Evolutionary conservation across 2,797 vertebrate genomes (phyloP).

Genomic region (Platalea minor): DNA sequence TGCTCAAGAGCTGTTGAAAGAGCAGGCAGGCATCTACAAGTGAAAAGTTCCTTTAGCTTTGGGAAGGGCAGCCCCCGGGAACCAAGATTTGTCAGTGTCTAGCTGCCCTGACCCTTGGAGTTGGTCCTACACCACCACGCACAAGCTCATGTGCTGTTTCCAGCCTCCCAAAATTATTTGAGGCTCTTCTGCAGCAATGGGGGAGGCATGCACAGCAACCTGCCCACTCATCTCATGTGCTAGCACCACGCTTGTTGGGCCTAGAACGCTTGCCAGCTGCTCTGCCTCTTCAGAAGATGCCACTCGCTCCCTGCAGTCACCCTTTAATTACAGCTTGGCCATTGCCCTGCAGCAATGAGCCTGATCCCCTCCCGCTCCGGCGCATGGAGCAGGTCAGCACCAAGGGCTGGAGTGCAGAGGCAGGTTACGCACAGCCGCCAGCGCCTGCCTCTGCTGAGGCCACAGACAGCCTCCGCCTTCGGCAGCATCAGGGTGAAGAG

Average conservation of each 20-base stretch:
- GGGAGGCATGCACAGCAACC: background rate
- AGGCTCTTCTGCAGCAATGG: background rate
- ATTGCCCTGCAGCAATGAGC: background rate
- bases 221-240: background rate
- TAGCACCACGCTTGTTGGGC: background rate
- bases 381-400: rapidly evolving
- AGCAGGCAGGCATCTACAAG: background rate
- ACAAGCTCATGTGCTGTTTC: background rate
- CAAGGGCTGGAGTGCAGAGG: background rate
- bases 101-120: background rate
- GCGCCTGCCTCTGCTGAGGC: background rate
- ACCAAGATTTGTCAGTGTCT: background rate
- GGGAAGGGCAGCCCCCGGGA: background rate
- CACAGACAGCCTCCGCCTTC: background rate
- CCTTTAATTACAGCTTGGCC: background rate
- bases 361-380: background rate
- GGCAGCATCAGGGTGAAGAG: background rate
- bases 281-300: background rate
- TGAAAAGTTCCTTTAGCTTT: background rate
- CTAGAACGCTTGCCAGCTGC: background rate
- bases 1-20: rapidly evolving
- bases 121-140: background rate
- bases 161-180: background rate
- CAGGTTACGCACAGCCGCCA: background rate
- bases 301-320: background rate